phyloP scores from a whole-genome alignment of 2,113 vertebrate genomes.

The Marcusenius ussheri region DNA sequence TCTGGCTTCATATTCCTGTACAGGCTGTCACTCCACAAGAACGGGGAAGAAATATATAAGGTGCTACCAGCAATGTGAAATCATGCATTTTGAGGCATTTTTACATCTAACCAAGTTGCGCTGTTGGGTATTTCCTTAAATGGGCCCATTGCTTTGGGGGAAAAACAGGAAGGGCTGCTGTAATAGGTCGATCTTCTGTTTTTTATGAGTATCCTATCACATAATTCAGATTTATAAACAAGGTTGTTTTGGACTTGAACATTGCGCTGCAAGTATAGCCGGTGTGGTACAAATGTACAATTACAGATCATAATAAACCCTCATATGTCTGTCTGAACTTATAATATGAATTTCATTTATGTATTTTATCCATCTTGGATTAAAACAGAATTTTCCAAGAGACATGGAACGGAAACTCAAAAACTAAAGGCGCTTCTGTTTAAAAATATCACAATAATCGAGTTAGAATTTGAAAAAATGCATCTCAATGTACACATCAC shows the following conservation, averaged over 20 bases:
- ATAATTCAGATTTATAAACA: not conserved
- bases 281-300: not conserved
- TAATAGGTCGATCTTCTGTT: not conserved
- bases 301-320: not conserved
- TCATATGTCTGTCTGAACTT: not conserved
- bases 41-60: not conserved
- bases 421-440: not conserved
- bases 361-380: not conserved
- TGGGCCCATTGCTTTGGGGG: not conserved
- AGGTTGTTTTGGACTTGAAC: not conserved
- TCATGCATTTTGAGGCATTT: not conserved
- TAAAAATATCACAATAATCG: not conserved
- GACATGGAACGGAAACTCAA: not conserved
- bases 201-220: not conserved
- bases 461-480: not conserved
- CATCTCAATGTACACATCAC: not conserved
- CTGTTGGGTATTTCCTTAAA: not conserved
- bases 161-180: not conserved
- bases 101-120: not conserved
- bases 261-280: not conserved
- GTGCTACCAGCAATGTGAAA: not conserved
- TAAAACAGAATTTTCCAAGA: not conserved
- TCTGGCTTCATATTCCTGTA: not conserved
- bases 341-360: not conserved
- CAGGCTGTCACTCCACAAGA: not conserved